Base-by-base conservation (phyloP, 2,888 invertebrate genomes). In the Cerceris rybyensis region DNA sequence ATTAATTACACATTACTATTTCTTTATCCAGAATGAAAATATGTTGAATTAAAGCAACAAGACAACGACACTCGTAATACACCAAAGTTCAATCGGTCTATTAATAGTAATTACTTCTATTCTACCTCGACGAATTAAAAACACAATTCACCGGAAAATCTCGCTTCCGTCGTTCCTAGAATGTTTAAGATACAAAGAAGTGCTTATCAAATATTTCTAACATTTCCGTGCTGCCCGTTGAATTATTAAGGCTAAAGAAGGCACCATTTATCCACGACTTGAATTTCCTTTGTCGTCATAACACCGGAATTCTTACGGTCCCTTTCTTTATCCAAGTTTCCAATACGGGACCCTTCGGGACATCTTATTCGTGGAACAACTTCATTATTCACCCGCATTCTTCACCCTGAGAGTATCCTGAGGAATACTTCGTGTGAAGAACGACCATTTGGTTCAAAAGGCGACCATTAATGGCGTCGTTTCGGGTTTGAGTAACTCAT, bases 351-450 rank as follows among this genome's bases (percentile, higher is more conserved):
- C 78, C 55, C 49, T 65, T 72, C 70, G 66, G 63, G 60, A 63
- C 67, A 61, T 57, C 71, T 78, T 67, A 76, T 76, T 73, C 71
- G 42, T 69, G 46, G 70, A 69, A 65, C 75, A 72, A 77, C 76
- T 85, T 84, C 76, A 75, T 84, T 84, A 85, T 78, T 84, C 83
- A 71, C 84, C 85, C 83, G 83, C 84, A 84, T 85, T 80, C 69
- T 75, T 85, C 74, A 41, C 16, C 43, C 50, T 17, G 11, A n/a
- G 46, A 28, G 66, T 63, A 75, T 76, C 69, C 75, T 61, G 71
- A 66, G 64, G 73, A 74, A 82, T 76, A 70, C 55, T 46, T 28
- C 60, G 63, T 41, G 55, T 68, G 65, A 67, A 42, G 66, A 49
- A 55, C 54, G 65, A 58, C 59, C 16, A 69, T 70, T 55, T 69